Base-by-base conservation (phyloP, 2,113 vertebrate genomes). In the Patagioenas fasciata region DNA sequence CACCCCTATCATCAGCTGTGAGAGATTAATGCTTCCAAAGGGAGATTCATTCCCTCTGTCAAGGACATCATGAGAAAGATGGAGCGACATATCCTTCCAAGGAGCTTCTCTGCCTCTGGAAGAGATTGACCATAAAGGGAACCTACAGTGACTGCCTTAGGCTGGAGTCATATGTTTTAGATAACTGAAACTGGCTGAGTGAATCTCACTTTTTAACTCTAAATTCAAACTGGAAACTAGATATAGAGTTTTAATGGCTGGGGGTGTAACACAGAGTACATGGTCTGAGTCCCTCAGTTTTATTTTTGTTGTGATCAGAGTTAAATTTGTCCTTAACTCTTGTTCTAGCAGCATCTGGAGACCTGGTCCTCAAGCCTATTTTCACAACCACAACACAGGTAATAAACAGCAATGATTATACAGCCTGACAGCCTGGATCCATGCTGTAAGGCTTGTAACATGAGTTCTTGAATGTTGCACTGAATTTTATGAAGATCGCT, bases 1-100 rank as follows among this genome's bases (percentile, higher is more conserved):
- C 29, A 42, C 7, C 4, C 10, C 5, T 85, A 18, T 38, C 29
- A 64, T 15, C 53, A 85, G 10, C 14, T 13, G 38, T 38, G 38
- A 87, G 32, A 67, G 15, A 89, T n/a, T 32, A 75, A 80, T 16
- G 15, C 12, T 82, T 82, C 20, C 8, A 4, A 75, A 75, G n/a
- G 32, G 26, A 75, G 8, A 60, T 53, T 51, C 0, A 1, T 50
- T 87, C 34, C 19, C 40, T 79, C n/a, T 89, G 57, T 67, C 11
- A 26, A 4, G 32, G 38, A 50, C 15, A 58, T 19, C 24, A 24
- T 1, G 2, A 67, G 15, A 56, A 44, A 75, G 20, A 29, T 48
- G 20, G 20, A 67, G 57, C 15, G 48, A 48, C 7, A 26, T 5
- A 62, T 32, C 38, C 26, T 74, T 51, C 0, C 0, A 78, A 85